phyloP scores from a whole-genome alignment of 53 echinoderm and acorn worm genomes.

The Echinometra lucunter region DNA sequence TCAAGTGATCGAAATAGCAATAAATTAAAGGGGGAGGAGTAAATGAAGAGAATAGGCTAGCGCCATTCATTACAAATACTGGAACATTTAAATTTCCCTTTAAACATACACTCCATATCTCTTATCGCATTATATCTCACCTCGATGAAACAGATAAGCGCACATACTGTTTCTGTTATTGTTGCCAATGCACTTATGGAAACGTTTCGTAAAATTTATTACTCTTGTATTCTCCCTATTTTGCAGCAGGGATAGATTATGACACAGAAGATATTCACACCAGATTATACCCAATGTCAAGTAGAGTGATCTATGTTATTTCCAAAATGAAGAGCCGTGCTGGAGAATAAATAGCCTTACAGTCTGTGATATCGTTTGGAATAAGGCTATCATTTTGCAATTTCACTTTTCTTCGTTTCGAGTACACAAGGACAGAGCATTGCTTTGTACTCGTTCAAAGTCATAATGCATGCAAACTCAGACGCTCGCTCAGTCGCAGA shows the following conservation, averaged over 20 bases:
- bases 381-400: constrained; percentile 21
- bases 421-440: constrained; percentile 3
- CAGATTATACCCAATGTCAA: neutral
- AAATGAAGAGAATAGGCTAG: neutral
- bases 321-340: neutral
- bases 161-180: too few species aligned
- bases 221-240: neutral
- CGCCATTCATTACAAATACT: neutral
- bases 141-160: too few species aligned
- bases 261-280: too few species aligned
- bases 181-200: too few species aligned
- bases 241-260: neutral
- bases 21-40: neutral
- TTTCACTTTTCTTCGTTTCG: neutral
- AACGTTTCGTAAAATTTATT: neutral
- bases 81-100: neutral
- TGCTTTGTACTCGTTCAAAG: constrained; percentile 37
- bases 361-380: neutral
- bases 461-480: neutral
- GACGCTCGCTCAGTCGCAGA: constrained; percentile 3
- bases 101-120: neutral
- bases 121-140: neutral
- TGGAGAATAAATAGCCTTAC: neutral
- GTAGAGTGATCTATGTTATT: neutral
- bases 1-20: neutral